Percentiles rank a stretch among this genome's conserved stretches.
Evolutionary conservation across 2,888 invertebrate genomes (phyloP).

Genomic region (Zele albiditarsus): DNA sequence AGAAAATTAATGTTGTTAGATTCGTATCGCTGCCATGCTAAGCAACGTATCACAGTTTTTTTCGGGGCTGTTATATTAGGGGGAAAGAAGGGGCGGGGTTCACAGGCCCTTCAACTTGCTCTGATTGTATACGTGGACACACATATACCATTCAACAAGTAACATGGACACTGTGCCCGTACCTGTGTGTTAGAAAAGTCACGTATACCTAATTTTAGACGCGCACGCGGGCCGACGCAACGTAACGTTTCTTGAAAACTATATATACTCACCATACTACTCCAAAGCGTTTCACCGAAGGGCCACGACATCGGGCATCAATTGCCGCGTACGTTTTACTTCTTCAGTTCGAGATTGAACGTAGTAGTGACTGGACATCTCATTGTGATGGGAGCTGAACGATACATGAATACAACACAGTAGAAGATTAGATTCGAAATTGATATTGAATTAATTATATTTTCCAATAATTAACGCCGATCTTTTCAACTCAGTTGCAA

Average conservation of each 20-base stretch:
- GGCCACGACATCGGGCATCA: background rate
- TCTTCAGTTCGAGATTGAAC: background rate
- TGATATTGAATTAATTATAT: no score
- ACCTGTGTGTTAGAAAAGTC: background rate
- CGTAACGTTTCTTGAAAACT: conserved; percentile 22
- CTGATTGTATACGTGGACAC: conserved; percentile 25
- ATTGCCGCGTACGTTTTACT: background rate
- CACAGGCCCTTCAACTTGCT: background rate
- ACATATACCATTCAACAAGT: conserved; percentile 46
- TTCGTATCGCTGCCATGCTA: no score
- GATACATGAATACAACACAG: background rate
- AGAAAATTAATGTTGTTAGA: no score
- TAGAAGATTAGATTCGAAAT: background rate
- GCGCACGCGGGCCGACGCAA: conserved; percentile 14
- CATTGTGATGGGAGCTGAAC: background rate
- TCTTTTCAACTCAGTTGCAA: background rate
- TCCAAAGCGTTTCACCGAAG: background rate
- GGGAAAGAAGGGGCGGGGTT: background rate
- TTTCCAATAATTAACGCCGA: no score
- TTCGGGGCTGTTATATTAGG: background rate
- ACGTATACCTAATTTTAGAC: conserved; percentile 14
- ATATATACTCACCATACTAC: background rate
- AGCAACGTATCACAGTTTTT: background rate
- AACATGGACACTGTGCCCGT: conserved; percentile 4
- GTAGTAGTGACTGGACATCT: background rate